Percentiles rank a stretch among this genome's conserved stretches.
Conservation (phyloP, 1,140 invertebrate genomes). For the Melanaphis sacchari region DNA sequence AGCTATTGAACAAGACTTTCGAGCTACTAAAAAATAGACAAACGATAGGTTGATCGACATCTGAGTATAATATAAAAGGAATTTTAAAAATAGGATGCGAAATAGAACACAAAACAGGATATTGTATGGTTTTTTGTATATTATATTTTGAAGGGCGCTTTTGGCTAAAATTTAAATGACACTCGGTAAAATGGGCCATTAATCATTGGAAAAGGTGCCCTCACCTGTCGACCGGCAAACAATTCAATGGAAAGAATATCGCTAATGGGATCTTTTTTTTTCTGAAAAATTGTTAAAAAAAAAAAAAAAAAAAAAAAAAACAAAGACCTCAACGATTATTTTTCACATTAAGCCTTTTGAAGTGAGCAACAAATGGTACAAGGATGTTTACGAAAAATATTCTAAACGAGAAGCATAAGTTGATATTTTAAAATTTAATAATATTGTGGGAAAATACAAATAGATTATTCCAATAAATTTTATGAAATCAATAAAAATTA, state of each 20-base stretch:
- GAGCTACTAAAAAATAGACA: not conserved
- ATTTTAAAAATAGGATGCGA: not conserved
- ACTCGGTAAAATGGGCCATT: constrained; percentile 27
- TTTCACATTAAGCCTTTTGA: constrained; percentile 24
- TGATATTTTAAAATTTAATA: not conserved
- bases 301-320: constrained; percentile 27
- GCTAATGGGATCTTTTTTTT: constrained; percentile 51
- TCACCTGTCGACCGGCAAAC: constrained; percentile 37
- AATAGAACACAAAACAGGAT: constrained; percentile 21
- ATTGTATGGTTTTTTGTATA: not conserved
- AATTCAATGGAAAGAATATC: constrained; percentile 55
- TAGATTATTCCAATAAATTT: not conserved
- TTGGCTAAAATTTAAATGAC: constrained; percentile 55
- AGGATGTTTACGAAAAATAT: not conserved
- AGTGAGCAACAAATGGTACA: constrained; percentile 24
- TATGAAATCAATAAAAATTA: not conserved
- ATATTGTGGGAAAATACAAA: not conserved
- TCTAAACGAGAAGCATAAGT: not conserved
- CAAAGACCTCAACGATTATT: not conserved
- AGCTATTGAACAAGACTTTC: not conserved
- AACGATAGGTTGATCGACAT: constrained; percentile 27
- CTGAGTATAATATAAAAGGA: constrained; percentile 1
- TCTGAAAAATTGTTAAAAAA: constrained; percentile 45
- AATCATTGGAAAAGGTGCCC: constrained; percentile 47
- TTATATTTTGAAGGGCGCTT: constrained; percentile 36